Percentiles rank a stretch among this genome's conserved stretches.
phyloP scores from a whole-genome alignment of 2,113 vertebrate genomes.

The Myrmecophaga tridactyla region DNA sequence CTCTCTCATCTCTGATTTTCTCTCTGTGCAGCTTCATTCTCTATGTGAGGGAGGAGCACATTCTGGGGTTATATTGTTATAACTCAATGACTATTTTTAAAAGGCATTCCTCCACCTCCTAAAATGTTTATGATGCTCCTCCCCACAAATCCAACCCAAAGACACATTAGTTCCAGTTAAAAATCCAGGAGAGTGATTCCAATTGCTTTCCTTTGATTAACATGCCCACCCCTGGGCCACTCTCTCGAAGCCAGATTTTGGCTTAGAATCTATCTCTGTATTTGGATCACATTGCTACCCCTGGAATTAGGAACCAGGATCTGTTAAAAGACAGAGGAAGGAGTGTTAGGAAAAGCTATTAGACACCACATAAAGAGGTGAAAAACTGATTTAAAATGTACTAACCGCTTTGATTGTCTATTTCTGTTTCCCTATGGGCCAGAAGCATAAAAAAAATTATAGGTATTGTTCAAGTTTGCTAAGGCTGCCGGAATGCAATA shows the following conservation, averaged over 20 bases:
- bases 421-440: neutral
- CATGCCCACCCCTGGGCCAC: neutral
- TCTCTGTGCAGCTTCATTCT: neutral
- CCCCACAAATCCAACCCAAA: neutral
- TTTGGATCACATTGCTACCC: neutral
- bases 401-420: neutral
- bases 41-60: neutral
- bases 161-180: neutral
- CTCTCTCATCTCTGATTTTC: neutral
- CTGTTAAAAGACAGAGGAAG: neutral
- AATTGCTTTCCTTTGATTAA: neutral
- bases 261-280: neutral
- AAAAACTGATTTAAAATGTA: slow-evolving; percentile 3
- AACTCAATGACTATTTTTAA: neutral
- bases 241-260: neutral
- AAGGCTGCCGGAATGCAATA: no score
- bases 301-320: neutral
- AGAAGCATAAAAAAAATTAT: neutral
- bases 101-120: no score
- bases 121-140: no score
- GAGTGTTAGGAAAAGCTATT: neutral
- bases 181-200: neutral
- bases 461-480: no score
- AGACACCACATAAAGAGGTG: no score
- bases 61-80: neutral